Conservation (phyloP, 1,140 invertebrate species). For the Sitobion miscanthi region DNA sequence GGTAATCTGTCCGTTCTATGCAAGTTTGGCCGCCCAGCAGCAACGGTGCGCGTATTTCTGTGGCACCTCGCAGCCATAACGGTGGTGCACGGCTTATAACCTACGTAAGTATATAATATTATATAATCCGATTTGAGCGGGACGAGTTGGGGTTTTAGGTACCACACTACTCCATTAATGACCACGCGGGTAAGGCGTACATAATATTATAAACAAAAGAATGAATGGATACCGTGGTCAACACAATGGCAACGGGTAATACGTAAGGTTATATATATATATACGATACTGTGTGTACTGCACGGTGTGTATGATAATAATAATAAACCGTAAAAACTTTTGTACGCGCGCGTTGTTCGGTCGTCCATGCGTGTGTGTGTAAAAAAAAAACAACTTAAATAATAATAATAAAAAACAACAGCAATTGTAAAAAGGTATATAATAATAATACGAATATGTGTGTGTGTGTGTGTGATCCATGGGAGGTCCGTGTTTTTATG, state of each 20-base stretch:
- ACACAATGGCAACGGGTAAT: slow-evolving; percentile 5
- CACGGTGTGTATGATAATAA: neutral
- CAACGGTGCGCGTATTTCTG: neutral
- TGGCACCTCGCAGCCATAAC: neutral
- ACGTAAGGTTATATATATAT: neutral
- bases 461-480: slow-evolving; percentile 9
- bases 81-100: neutral
- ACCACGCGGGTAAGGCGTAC: neutral
- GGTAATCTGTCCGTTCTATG: neutral
- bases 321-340: slow-evolving; percentile 43
- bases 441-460: neutral
- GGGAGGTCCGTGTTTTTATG: slow-evolving; percentile 53
- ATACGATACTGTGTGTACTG: too few relatives aligned
- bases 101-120: neutral
- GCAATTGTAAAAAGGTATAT: slow-evolving; percentile 1
- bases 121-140: slow-evolving; percentile 1
- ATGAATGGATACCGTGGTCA: slow-evolving; percentile 35
- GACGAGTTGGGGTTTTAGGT: neutral
- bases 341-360: slow-evolving; percentile 6
- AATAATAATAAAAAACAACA: slow-evolving; percentile 29
- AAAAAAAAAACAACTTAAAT: slow-evolving; percentile 34
- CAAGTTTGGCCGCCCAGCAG: neutral
- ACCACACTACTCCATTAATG: neutral
- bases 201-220: neutral
- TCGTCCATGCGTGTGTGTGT: neutral